phyloP scores from a whole-genome alignment of 2,888 invertebrate species.

The Drosophila formosana region DNA sequence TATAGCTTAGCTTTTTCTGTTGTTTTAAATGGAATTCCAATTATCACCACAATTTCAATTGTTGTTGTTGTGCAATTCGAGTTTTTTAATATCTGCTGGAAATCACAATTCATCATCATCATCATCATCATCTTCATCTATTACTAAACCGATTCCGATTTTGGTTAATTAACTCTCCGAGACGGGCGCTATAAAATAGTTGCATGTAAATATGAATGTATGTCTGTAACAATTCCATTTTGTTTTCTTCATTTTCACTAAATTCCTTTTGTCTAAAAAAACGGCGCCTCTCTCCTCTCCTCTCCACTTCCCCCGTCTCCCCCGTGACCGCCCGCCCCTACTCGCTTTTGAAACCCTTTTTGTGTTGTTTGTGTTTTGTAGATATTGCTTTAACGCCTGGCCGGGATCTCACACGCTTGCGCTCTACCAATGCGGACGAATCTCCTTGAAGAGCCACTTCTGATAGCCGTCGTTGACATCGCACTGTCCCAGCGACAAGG shows the following conservation, averaged over 20 bases:
- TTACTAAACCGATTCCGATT: conserved; percentile 17
- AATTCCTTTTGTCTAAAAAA: conserved; percentile 53
- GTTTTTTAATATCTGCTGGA: not conserved
- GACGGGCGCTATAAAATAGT: conserved; percentile 9
- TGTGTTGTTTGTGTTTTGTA: conserved; percentile 10
- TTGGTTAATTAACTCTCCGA: not conserved
- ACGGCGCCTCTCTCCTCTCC: conserved; percentile 4
- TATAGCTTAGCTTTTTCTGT: conserved; percentile 37
- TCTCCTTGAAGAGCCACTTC: conserved; percentile 93
- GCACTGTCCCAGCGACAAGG: conserved; percentile 92
- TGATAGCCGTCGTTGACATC: conserved; percentile 94
- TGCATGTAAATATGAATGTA: not conserved
- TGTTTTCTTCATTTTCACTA: conserved; percentile 50
- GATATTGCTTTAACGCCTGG: conserved; percentile 41
- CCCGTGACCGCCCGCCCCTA: conserved; percentile 24
- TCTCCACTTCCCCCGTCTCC: conserved; percentile 11
- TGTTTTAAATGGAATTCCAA: conserved; percentile 9
- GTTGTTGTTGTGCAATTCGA: conserved; percentile 13
- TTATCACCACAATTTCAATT: conserved; percentile 24
- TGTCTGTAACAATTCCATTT: conserved; percentile 51
- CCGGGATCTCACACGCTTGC: not conserved
- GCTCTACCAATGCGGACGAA: conserved; percentile 88
- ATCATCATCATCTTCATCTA: not conserved
- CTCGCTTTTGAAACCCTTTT: conserved; percentile 71
- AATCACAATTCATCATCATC: conserved; percentile 34